Conservation (phyloP, 2,113 vertebrate genomes). For the Lycocorax pyrrhopterus region DNA sequence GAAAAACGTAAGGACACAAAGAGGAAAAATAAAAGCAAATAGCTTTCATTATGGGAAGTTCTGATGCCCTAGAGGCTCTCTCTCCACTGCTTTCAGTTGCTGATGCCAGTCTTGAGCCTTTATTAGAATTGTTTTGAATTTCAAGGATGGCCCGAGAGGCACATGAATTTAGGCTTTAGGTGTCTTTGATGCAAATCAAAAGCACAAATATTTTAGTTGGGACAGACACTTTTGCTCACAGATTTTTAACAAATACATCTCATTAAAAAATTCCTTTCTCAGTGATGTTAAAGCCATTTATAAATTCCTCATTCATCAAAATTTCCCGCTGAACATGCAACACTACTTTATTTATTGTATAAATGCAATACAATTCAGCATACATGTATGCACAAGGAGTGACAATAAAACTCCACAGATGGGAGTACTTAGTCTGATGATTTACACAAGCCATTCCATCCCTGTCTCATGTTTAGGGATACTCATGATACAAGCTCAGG, state of each 20-base stretch:
- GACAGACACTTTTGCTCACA: not conserved
- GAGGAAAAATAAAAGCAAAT: not conserved
- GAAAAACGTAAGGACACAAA: not conserved
- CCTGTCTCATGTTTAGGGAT: not conserved
- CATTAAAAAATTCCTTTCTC: not conserved
- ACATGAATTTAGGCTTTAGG: not conserved
- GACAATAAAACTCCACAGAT: not conserved
- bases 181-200: not conserved
- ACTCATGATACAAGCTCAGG: not conserved
- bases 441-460: not conserved
- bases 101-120: not conserved
- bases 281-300: not conserved
- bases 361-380: not conserved
- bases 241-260: not conserved
- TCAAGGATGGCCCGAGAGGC: not conserved
- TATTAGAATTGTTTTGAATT: not conserved
- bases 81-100: not conserved
- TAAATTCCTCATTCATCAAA: not conserved
- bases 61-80: not conserved
- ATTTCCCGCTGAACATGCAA: fast-evolving
- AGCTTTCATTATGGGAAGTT: not conserved
- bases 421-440: not conserved
- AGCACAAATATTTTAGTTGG: not conserved
- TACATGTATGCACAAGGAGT: not conserved
- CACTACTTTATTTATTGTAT: not conserved